Evolutionary conservation across 2,113 vertebrate species (phyloP).

Genomic region (Prietella phreatophila): DNA sequence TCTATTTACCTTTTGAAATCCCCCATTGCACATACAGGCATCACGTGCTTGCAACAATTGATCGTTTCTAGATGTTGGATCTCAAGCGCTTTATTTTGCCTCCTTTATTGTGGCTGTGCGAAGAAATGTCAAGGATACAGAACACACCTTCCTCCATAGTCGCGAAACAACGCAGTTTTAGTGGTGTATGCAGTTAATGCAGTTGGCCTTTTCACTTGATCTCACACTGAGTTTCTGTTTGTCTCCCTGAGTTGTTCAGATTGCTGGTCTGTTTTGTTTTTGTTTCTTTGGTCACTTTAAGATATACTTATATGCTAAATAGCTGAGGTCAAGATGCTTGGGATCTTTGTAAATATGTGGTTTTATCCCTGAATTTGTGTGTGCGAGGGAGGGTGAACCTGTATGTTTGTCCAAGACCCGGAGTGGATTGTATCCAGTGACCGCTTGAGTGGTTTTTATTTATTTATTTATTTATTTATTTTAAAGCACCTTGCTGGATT

Average conservation of each 20-base stretch:
- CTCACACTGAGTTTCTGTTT: neutral
- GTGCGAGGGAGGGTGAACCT: neutral
- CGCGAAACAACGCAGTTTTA: neutral
- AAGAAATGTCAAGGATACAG: neutral
- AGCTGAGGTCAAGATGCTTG: neutral
- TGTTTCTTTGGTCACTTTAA: neutral
- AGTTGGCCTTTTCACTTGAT: neutral
- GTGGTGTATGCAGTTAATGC: neutral
- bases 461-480: neutral
- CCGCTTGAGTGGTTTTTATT: neutral
- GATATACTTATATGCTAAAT: neutral
- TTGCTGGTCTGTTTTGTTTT: neutral
- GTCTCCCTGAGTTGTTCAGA: neutral
- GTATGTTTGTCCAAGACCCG: neutral
- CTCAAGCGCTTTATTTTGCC: constrained; percentile 13
- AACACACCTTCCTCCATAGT: neutral
- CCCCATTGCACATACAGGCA: constrained; percentile 34
- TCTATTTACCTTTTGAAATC: constrained; percentile 66
- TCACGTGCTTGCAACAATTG: constrained; percentile 53
- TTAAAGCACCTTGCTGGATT: constrained; percentile 27
- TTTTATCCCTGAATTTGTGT: neutral
- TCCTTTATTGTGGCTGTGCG: constrained; percentile 8
- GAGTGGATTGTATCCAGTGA: constrained; percentile 21
- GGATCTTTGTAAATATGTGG: constrained; percentile 46
- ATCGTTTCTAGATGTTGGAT: constrained; percentile 52